These are phyloP conservation scores for Melozone crissalis DNA, from an alignment of 2,113 vertebrate genomes.

Conservation along the genomic window DNA sequence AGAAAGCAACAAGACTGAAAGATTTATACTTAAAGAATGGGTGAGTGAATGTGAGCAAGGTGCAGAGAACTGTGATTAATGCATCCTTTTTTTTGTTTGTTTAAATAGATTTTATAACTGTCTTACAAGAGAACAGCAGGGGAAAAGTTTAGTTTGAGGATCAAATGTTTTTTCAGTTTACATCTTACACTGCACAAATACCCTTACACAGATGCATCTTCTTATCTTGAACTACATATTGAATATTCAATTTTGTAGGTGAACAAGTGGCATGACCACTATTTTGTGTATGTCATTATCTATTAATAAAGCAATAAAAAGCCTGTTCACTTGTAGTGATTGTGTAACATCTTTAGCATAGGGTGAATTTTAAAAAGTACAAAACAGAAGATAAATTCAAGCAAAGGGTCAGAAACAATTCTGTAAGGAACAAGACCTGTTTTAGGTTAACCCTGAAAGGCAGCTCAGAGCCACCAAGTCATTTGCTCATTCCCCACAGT, in stretches of 20 bases:
- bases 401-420: background rate
- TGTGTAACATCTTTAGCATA: background rate
- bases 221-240: background rate
- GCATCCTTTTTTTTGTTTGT: background rate
- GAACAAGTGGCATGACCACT: background rate
- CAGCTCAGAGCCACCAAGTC: background rate
- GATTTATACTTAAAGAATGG: background rate
- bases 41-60: background rate
- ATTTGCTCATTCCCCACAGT: accelerated
- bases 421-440: background rate
- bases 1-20: background rate
- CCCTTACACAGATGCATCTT: background rate
- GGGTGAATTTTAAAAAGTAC: background rate
- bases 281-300: background rate
- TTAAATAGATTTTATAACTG: background rate
- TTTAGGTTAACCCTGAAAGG: background rate
- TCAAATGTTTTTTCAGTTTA: background rate
- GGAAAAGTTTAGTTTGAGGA: background rate
- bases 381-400: background rate
- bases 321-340: background rate
- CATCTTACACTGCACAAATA: background rate
- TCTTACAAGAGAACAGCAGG: background rate
- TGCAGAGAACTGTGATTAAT: background rate
- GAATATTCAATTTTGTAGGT: background rate
- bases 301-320: background rate